Base-by-base conservation (phyloP, 2,113 vertebrate species). In the Trogon surrucura region DNA sequence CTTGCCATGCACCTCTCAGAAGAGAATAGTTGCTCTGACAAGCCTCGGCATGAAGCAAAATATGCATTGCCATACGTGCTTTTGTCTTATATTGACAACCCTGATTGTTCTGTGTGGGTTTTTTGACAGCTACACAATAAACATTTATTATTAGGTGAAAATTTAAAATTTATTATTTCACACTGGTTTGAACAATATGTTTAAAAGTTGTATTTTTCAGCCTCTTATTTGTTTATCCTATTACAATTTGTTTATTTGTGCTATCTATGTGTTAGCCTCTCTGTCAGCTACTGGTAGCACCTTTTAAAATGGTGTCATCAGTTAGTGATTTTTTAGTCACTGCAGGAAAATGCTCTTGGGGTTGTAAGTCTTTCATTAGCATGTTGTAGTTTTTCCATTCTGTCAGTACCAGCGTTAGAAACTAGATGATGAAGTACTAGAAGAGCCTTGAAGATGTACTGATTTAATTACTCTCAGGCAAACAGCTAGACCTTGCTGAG, bases 21-120 rank as follows among this genome's bases (percentile, higher is more conserved):
- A 61, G 62, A 95, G 36, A 79, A 44, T 44, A 60, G 30, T 89
- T 96, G 36, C 90, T 69, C 54, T 88, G 74, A 88, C 61, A 93
- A 96, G 78, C 91, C 92, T 97, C 53, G 60, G 17, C 48, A 71
- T 61, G 65, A 81, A 71, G 23, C 2, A 89, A 81, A 74, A 64
- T 0, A 2, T 60, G 44, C 38, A 26, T 79, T 72, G 48, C 16
- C 9, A 16, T 18, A 48, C 1, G 5, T 30, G 38, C 12, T 38
- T 93, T 85, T 94, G 64, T 67, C 80, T 87, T 93, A 87, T 30
- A 74, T 53, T 54, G 88, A 66, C 51, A 86, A 64, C 36, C 6
- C 29, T 70, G 62, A 54, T 61, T 80, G 9, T 92, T 96, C 84
- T 84, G 25, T 85, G 16, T 25, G 11, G 58, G 0, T 51, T 27